Conservation (phyloP, 2,888 invertebrate species). For the Drosophila pseudotalamancana region DNA sequence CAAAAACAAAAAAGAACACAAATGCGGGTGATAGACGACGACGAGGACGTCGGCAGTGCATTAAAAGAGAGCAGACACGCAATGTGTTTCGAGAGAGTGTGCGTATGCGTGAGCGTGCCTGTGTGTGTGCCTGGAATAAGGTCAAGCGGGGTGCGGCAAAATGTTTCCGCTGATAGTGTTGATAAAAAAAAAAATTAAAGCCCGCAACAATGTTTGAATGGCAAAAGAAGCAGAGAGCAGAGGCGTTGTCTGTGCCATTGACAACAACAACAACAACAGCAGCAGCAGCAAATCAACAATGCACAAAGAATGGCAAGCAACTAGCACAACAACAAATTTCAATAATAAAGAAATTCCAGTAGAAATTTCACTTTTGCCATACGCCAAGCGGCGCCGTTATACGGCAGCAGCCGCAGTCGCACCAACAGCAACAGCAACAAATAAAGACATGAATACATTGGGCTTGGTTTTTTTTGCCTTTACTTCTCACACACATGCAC, state of each 20-base stretch:
- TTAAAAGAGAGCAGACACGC: slow-evolving; percentile 24
- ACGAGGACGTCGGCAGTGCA: slow-evolving; percentile 25
- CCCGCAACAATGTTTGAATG: slow-evolving; percentile 46
- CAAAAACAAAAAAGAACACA: slow-evolving; percentile 2
- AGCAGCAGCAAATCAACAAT: slow-evolving; percentile 13
- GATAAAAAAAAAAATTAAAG: slow-evolving; percentile 36
- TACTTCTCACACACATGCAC: slow-evolving; percentile 41
- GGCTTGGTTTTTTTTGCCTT: slow-evolving; percentile 46
- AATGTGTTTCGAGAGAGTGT: not conserved
- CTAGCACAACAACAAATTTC: slow-evolving; percentile 43
- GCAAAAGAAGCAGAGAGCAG: slow-evolving; percentile 13
- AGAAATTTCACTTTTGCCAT: slow-evolving; percentile 72
- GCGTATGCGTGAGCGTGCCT: not conserved
- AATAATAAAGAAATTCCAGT: slow-evolving; percentile 55
- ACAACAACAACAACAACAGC: slow-evolving; percentile 9
- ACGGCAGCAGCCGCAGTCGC: slow-evolving; percentile 23
- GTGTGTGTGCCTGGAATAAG: slow-evolving; percentile 47
- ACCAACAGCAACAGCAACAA: slow-evolving; percentile 27
- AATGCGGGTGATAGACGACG: slow-evolving; percentile 32
- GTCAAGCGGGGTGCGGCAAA: slow-evolving; percentile 78
- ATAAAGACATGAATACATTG: slow-evolving; percentile 26
- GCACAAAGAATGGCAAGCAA: slow-evolving; percentile 48
- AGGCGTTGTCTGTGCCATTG: slow-evolving; percentile 51
- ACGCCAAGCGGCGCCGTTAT: slow-evolving; percentile 46
- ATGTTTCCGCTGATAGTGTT: slow-evolving; percentile 71